Evolutionary conservation across 2,113 vertebrate genomes (phyloP), one percentile per base, ranked within the genome.

Genomic region (Mohoua ochrocephala): DNA sequence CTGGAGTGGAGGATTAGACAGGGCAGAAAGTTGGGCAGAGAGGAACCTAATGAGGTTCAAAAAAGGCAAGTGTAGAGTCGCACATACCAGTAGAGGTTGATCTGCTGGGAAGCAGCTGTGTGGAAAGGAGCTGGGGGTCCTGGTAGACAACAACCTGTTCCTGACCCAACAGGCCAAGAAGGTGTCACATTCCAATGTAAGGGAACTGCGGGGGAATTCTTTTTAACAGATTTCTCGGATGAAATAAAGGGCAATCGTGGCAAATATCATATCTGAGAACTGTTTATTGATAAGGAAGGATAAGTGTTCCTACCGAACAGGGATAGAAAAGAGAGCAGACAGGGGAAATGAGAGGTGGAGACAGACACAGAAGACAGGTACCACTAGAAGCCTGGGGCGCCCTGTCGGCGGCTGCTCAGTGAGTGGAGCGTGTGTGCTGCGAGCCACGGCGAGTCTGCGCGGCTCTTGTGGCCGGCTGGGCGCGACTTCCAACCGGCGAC

Each of bases 361-460:
- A 49, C 19, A 42, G 71, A 28, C 28, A 21, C 17, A 57, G 10
- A 16, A 45, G 15, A 7, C 19, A 45, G 24, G 18, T 28, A 57
- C 9, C 9, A 2, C n/a, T 28, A 17, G 33, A 28, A 21, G 6
- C 24, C 13, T 3, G 8, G 4, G 13, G 23, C 28, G 4, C 7
- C 10, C 23, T 8, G 9, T 15, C 24, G 17, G 17, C 17, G 2
- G 18, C 18, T 27, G 39, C 24, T 74, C 2, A 7, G 39, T 23
- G n/a, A 30, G 23, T 14, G 13, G 7, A 44, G 28, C 30, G 3
- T 21, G 39, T 11, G 18, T 20, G 31, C 23, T n/a, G 17, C 30
- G 1, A 27, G 23, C 23, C 7, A 10, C 22, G 5, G 52, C 6
- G 23, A 74, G 18, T 23, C 18, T 44, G 53, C 4, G 4, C 10